phyloP scores from a whole-genome alignment of 2,888 invertebrate genomes.

The Ichneumoninae sp. region DNA sequence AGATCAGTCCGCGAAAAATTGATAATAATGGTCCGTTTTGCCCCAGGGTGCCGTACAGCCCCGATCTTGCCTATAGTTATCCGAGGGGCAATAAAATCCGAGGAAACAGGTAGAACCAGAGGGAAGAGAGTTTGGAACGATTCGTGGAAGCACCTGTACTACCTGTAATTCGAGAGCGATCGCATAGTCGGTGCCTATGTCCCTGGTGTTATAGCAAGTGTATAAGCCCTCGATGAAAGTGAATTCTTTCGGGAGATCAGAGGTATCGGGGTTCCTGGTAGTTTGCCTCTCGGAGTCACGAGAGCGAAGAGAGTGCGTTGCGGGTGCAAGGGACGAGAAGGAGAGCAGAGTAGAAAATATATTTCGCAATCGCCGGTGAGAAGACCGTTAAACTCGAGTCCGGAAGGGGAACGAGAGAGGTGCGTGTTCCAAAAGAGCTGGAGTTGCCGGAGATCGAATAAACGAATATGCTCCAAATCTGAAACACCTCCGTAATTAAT shows the following conservation, averaged over 20 bases:
- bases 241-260: slow-evolving; percentile 69
- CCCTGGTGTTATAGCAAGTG: slow-evolving; percentile 12
- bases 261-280: slow-evolving; percentile 8
- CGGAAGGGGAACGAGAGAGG: neutral
- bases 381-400: slow-evolving; percentile 22
- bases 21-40: neutral
- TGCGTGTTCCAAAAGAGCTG: neutral
- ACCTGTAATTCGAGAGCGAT: slow-evolving; percentile 13
- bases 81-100: slow-evolving; percentile 29
- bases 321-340: slow-evolving; percentile 6
- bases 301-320: slow-evolving; percentile 29
- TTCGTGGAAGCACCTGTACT: slow-evolving; percentile 45
- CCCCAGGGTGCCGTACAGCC: neutral
- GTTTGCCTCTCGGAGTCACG: slow-evolving; percentile 6
- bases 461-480: neutral
- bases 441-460: neutral
- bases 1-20: neutral
- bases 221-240: slow-evolving; percentile 70
- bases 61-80: neutral
- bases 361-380: slow-evolving; percentile 51
- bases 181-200: neutral
- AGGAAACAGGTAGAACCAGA: slow-evolving; percentile 38
- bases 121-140: slow-evolving; percentile 38
- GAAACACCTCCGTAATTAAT: neutral
- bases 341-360: slow-evolving; percentile 20